Percentiles rank a stretch among this genome's conserved stretches.
These are phyloP conservation scores for Neotoxoptera formosana DNA, from an alignment of 1,140 invertebrate genomes.

Conservation along the genomic window DNA sequence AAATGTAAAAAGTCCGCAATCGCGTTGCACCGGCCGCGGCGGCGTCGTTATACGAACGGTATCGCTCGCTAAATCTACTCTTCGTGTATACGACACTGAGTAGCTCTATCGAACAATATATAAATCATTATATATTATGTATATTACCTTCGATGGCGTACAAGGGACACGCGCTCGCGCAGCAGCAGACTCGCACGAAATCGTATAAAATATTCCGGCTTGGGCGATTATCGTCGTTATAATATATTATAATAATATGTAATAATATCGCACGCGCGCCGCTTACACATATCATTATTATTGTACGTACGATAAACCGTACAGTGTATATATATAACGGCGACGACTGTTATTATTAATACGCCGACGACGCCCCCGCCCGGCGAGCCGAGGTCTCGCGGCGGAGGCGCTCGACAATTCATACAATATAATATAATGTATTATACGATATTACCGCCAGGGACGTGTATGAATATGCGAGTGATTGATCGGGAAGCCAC, in stretches of 20 bases:
- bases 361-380: background rate
- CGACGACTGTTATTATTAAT: background rate
- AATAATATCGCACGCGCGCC: background rate
- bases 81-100: too few species aligned
- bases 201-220: background rate
- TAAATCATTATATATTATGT: too few species aligned
- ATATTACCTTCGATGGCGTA: too few species aligned
- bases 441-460: background rate
- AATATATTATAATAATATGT: too few species aligned
- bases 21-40: too few species aligned
- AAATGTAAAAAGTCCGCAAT: too few species aligned
- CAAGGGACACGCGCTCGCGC: background rate
- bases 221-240: conserved; percentile 41
- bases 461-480: conserved; percentile 56
- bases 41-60: too few species aligned
- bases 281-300: background rate
- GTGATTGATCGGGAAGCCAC: conserved; percentile 56
- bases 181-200: background rate
- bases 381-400: background rate
- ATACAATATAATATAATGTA: background rate
- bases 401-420: background rate
- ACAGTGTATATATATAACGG: background rate
- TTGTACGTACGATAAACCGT: background rate
- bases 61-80: too few species aligned
- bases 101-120: too few species aligned